Base-by-base conservation (phyloP, 2,888 invertebrate species). In the Fragum whitleyi region DNA sequence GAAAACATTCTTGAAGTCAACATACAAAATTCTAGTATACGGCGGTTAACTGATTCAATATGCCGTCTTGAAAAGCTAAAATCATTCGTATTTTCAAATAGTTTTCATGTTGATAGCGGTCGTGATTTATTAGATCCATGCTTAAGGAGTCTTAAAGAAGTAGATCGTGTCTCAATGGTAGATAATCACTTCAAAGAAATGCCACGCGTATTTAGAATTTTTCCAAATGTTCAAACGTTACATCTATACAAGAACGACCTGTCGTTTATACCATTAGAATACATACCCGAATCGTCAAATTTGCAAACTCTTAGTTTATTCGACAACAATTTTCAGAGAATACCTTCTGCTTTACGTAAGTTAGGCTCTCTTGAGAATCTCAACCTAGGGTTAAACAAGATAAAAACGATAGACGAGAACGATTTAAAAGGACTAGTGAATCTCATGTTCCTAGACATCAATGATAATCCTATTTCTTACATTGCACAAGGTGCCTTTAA, bases 171-270 rank as follows among this genome's bases (percentile, higher is more conserved):
- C 14, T 26, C 57, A 23, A 21, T 57, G 23, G 23, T 26, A 11
- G 11, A n/a, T 11, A 57, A 57, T 26, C 23, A 57, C 14, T 26
- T 57, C 57, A 21, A 57, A 57, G 26, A 57, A 11, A 57, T 57
- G 57, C 57, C 57, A 26, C 26, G 28, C n/a, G 26, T 57, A 23
- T 57, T 57, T n/a, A 57, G 28, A 26, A n/a, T 57, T 57, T 57
- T 57, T n/a, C 57, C 57, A 26, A 26, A 21, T 14, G 28, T 26
- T 21, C 19, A 21, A 23, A 26, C 57, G 6, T 23, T 57, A 23
- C 28, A 57, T 57, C 57, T 57, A 2, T 26, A 57, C 26, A 57
- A 23, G 2, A 57, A 57, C 57, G 28, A 57, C 5, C 23, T 57
- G 14, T 23, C 57, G 23, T 21, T 5, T 26, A 57, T 57, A 5